phyloP scores from a whole-genome alignment of 2,797 vertebrate genomes.

The Darevskia mixta region DNA sequence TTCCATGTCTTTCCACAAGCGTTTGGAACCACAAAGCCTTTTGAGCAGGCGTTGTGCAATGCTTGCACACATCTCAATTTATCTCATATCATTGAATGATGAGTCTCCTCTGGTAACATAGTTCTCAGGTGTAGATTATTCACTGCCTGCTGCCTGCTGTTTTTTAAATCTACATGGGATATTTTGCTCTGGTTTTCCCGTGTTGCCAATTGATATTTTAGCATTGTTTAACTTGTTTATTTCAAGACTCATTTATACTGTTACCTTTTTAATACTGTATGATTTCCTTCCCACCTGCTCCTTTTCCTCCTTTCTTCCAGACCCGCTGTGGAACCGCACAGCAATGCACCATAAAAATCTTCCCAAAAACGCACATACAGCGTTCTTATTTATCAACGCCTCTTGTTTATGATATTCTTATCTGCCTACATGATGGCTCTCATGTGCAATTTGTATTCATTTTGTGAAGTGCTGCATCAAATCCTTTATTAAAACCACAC shows the following conservation, averaged over 20 bases:
- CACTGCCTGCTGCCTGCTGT: constrained; percentile 15
- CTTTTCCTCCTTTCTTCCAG: background rate
- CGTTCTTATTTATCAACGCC: constrained; percentile 48
- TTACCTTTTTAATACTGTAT: background rate
- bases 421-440: constrained; percentile 56
- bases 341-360: constrained; percentile 4
- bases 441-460: constrained; percentile 62
- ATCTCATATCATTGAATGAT: background rate
- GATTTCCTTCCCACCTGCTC: background rate
- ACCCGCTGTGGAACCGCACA: constrained; percentile 3
- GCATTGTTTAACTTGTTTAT: background rate
- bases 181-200: background rate
- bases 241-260: background rate
- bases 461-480: constrained; percentile 63
- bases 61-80: constrained; percentile 4
- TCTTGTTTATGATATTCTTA: constrained; percentile 61
- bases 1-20: background rate
- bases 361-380: background rate
- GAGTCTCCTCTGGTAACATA: constrained; percentile 9
- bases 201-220: background rate
- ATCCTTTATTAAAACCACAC: constrained; percentile 70
- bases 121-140: constrained; percentile 20
- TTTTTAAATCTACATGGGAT: background rate
- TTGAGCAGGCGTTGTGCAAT: background rate
- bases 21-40: constrained; percentile 7